Evolutionary conservation across 1,140 invertebrate genomes (phyloP).

Genomic region (Yoshiicerus persimilis): DNA sequence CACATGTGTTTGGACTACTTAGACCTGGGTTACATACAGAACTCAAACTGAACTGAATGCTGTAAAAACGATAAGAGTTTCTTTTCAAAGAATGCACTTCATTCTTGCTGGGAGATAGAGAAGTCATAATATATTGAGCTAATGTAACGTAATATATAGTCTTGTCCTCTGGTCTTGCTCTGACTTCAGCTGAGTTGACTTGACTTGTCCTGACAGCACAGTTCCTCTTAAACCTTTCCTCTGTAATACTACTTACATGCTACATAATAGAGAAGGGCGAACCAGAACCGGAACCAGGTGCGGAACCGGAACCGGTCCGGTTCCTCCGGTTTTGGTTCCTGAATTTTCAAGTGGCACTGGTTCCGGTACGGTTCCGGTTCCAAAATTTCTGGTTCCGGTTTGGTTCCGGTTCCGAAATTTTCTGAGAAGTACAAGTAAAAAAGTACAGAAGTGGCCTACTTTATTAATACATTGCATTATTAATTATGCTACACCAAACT

Average conservation of each 20-base stretch:
- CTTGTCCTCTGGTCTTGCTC: background rate
- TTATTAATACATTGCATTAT: too few relatives aligned
- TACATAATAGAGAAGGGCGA: too few relatives aligned
- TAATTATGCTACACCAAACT: too few relatives aligned
- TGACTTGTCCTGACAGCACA: background rate
- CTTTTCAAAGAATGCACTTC: slow-evolving; percentile 13
- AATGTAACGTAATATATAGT: background rate
- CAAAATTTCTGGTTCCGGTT: too few relatives aligned
- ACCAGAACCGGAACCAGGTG: too few relatives aligned
- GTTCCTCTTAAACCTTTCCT: background rate
- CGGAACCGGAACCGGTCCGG: too few relatives aligned
- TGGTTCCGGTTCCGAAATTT: too few relatives aligned
- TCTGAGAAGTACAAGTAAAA: too few relatives aligned
- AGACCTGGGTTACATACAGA: background rate
- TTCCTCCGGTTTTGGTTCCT: too few relatives aligned
- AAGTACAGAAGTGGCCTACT: too few relatives aligned
- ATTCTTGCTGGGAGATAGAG: background rate
- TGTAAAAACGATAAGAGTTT: slow-evolving; percentile 14
- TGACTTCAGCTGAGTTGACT: background rate
- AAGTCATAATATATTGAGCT: slow-evolving; percentile 11
- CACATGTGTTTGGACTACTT: background rate
- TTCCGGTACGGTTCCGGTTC: too few relatives aligned
- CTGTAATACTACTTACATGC: background rate
- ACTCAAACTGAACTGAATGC: background rate
- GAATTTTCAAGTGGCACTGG: too few relatives aligned